phyloP scores from a whole-genome alignment of 1,140 invertebrate genomes.

The Frieseomelitta varia region DNA sequence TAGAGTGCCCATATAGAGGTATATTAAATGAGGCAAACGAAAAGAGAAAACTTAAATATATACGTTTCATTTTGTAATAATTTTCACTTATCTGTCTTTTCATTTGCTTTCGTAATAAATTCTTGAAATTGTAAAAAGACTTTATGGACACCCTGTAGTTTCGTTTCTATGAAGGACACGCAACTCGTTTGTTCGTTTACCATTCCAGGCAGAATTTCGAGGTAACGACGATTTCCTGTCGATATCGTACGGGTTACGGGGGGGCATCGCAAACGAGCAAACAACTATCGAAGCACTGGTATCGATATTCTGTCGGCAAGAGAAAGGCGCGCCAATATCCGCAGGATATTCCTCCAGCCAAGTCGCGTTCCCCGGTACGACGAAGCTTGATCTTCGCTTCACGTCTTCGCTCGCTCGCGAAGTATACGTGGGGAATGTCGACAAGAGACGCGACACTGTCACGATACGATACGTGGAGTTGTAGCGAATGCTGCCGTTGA shows the following conservation, averaged over 20 bases:
- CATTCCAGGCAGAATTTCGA: slow-evolving; percentile 34
- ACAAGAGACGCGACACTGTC: neutral
- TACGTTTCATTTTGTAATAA: no score
- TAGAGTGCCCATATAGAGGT: no score
- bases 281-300: slow-evolving; percentile 42
- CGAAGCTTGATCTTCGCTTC: neutral
- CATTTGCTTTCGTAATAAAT: no score
- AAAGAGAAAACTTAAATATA: no score
- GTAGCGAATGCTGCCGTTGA: neutral
- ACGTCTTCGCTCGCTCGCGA: neutral
- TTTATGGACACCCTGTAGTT: no score
- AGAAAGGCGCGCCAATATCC: slow-evolving; percentile 49
- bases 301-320: slow-evolving; percentile 45
- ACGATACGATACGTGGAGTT: neutral
- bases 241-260: slow-evolving; percentile 31
- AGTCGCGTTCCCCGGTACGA: neutral
- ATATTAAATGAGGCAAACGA: no score
- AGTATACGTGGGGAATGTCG: neutral
- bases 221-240: slow-evolving; percentile 48
- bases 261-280: slow-evolving; percentile 22
- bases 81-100: no score
- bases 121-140: no score
- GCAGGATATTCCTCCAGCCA: slow-evolving; percentile 27
- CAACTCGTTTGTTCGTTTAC: slow-evolving; percentile 32
- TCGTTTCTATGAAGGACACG: neutral